Percentiles rank a stretch among this genome's conserved stretches.
These are phyloP conservation scores for Microctenopoma stevenorrisi DNA, from an alignment of 2,797 vertebrate species.

Conservation along the genomic window DNA sequence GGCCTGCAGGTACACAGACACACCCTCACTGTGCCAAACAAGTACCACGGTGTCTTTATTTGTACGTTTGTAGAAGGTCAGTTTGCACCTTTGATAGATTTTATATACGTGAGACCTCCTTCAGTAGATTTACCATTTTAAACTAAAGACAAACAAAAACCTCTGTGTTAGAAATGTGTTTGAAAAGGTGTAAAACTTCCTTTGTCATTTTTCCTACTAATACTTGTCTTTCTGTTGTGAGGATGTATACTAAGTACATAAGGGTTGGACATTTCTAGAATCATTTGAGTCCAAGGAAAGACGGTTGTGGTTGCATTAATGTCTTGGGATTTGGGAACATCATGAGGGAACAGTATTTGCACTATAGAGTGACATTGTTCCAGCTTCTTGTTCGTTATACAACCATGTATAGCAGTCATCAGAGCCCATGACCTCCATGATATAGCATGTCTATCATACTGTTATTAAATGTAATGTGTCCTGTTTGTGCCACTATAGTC, in stretches of 20 bases:
- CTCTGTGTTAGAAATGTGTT: background rate
- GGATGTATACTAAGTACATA: background rate
- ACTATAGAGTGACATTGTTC: conserved; percentile 6
- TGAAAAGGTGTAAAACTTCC: background rate
- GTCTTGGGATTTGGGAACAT: conserved; percentile 6
- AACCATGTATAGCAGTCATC: conserved; percentile 10
- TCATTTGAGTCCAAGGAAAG: background rate
- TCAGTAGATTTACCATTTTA: background rate
- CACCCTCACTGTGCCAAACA: background rate
- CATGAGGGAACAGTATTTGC: background rate
- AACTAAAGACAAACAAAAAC: background rate
- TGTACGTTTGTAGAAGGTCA: background rate
- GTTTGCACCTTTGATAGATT: background rate
- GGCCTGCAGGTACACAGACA: conserved; percentile 92
- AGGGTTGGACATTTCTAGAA: background rate
- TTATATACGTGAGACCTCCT: background rate
- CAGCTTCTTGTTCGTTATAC: conserved; percentile 14
- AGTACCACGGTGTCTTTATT: background rate
- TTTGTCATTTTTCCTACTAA: background rate
- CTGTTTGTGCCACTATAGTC: too few species aligned
- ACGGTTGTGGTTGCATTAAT: background rate
- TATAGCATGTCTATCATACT: background rate
- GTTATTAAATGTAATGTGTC: background rate
- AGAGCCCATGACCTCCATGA: conserved; percentile 25
- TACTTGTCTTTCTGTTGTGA: background rate